Evolutionary conservation across 2,797 vertebrate genomes (phyloP).

Genomic region (Yasuhikotakia modesta): DNA sequence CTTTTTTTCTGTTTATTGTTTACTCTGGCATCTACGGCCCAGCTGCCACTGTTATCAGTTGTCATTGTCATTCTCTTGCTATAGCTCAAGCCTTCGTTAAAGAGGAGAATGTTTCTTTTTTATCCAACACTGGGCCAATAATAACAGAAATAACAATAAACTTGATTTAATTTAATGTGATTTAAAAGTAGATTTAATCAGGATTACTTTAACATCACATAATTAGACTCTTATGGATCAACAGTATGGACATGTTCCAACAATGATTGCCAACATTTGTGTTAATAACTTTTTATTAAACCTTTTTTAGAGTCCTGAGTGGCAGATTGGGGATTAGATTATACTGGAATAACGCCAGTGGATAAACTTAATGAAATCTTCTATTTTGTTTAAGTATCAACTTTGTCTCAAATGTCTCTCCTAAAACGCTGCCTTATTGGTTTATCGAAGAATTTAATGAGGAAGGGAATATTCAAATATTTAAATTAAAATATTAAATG

Average conservation of each 20-base stretch:
- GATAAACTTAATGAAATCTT: background rate
- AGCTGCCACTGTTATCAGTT: constrained; percentile 17
- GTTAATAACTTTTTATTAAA: constrained; percentile 8
- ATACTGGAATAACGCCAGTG: constrained; percentile 13
- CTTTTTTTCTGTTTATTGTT: constrained; percentile 16
- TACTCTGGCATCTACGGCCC: constrained; percentile 11
- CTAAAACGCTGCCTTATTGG: background rate
- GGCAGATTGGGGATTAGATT: constrained; percentile 30
- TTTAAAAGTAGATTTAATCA: background rate
- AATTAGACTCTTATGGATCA: constrained; percentile 16
- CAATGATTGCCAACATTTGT: background rate
- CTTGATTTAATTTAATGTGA: constrained; percentile 19
- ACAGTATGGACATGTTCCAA: constrained; percentile 14
- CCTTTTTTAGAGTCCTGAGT: constrained; percentile 1
- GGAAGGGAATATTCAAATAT: too few species aligned
- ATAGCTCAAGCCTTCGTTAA: too few species aligned
- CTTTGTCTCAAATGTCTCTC: background rate
- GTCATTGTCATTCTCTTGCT: constrained; percentile 18
- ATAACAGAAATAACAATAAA: constrained; percentile 40
- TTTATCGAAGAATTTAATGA: background rate
- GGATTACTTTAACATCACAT: constrained; percentile 16
- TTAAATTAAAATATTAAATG: too few species aligned
- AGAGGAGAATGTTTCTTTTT: too few species aligned
- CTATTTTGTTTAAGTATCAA: background rate
- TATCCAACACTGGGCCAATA: too few species aligned